Base-by-base conservation (phyloP, 1,140 invertebrate genomes). In the Pseudachorutes palmiensis region DNA sequence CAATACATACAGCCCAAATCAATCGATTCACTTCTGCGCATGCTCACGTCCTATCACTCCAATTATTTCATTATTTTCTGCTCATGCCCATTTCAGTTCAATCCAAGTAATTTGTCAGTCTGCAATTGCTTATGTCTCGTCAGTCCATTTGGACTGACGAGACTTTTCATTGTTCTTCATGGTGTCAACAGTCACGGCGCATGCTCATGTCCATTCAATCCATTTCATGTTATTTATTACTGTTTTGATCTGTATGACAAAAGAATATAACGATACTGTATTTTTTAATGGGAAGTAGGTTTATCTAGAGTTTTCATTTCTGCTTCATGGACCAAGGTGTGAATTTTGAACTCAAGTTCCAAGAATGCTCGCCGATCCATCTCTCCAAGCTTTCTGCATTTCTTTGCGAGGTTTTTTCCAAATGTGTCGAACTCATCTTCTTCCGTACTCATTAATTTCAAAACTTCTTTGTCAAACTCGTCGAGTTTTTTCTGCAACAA, bases 361-460 rank as follows among this genome's bases (percentile, higher is more conserved):
- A 41, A 2, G 22, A n/a, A 33, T 36, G 24, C 26, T 14, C 22
- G 12, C 2, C 31, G 61, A 29, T 63, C 61, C 2, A 9, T 41
- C 32, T 16, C 2, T 3, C 2, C 31, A 24, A 63, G 12, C 2
- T 26, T 26, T 41, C 61, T 12, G 2, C 36, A 41, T 63, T 63
- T 63, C 12, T 33, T 24, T 14, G 61, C 61, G 14, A 63, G 5
- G 2, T 2, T 41, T 63, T 63, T 41, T 26, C 61, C 24, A 63
- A 41, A 14, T n/a, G 30, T n/a, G 22, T 63, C 61, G 29, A 22
- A 63, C 31, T 63, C 61, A 41, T 63, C 61, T 26, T 63, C 22
- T 36, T 48, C 16, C 32, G 22, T 41, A 19, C 22, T 41, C 41
- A 33, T 24, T 16, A 41, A 41, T 63, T 48, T 3, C 16, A 63